Conservation (phyloP, 2,888 invertebrate genomes). For the Nezara viridula region DNA sequence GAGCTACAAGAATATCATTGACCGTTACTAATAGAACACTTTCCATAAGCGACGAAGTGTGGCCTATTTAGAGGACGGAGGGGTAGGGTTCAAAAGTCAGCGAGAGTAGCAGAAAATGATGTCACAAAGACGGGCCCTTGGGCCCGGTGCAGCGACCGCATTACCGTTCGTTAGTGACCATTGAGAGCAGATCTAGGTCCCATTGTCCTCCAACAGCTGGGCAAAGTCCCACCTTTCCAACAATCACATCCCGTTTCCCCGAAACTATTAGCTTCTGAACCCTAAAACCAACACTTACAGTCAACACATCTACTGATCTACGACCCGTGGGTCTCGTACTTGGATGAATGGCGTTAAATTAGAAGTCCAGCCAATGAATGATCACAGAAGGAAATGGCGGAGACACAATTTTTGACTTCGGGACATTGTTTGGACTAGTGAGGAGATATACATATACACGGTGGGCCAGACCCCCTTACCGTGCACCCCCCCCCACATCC, state of each 20-base stretch:
- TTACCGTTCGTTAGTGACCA: conserved; percentile 40
- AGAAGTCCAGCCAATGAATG: too few relatives aligned
- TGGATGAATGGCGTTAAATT: background rate
- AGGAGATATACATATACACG: too few relatives aligned
- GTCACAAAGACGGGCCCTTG: background rate
- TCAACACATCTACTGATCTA: conserved; percentile 14
- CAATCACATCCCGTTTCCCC: background rate
- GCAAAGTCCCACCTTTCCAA: background rate
- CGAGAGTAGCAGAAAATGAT: background rate
- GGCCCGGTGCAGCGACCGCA: background rate
- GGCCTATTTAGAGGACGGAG: background rate
- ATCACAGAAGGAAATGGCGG: too few relatives aligned
- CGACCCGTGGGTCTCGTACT: background rate
- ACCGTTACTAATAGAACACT: background rate
- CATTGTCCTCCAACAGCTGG: background rate
- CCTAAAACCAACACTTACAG: background rate
- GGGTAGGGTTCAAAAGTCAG: background rate
- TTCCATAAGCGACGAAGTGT: background rate
- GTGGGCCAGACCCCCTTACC: too few relatives aligned
- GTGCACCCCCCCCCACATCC: too few relatives aligned
- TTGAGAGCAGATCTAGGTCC: background rate
- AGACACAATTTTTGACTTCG: too few relatives aligned
- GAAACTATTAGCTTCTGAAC: background rate
- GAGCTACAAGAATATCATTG: background rate
- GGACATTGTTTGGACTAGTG: background rate